phyloP scores from a whole-genome alignment of 1,140 invertebrate species.

The Drosophila triauraria region DNA sequence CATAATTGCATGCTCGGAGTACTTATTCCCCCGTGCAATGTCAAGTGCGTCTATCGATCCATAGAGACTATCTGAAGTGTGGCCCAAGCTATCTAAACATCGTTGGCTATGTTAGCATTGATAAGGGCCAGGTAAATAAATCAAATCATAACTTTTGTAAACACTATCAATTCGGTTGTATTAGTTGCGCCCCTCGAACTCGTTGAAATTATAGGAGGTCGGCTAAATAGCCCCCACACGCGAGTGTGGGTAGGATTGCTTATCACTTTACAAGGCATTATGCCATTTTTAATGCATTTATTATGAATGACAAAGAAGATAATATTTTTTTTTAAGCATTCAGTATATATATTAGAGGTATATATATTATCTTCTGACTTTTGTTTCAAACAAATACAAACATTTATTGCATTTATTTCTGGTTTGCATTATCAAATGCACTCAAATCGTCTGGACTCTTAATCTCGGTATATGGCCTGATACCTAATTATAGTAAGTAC shows the following conservation, averaged over 20 bases:
- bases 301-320: background rate
- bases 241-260: background rate
- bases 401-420: slow-evolving; percentile 16
- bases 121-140: slow-evolving; percentile 26
- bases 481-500: slow-evolving; percentile 25
- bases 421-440: slow-evolving; percentile 30
- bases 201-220: background rate
- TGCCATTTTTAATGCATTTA: background rate
- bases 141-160: slow-evolving; percentile 34
- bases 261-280: background rate
- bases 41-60: slow-evolving; percentile 16
- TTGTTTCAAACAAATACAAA: background rate
- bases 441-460: slow-evolving; percentile 22
- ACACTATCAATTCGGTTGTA: slow-evolving; percentile 7
- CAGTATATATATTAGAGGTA: too few relatives aligned
- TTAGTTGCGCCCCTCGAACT: background rate
- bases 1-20: background rate
- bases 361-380: background rate
- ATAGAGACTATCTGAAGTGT: background rate
- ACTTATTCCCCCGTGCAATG: background rate
- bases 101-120: slow-evolving; percentile 1
- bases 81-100: slow-evolving; percentile 22
- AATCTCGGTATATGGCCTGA: slow-evolving; percentile 24
- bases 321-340: too few relatives aligned
- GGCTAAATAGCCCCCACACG: background rate